phyloP scores from a whole-genome alignment of 2,113 vertebrate genomes.

The Naja naja region DNA sequence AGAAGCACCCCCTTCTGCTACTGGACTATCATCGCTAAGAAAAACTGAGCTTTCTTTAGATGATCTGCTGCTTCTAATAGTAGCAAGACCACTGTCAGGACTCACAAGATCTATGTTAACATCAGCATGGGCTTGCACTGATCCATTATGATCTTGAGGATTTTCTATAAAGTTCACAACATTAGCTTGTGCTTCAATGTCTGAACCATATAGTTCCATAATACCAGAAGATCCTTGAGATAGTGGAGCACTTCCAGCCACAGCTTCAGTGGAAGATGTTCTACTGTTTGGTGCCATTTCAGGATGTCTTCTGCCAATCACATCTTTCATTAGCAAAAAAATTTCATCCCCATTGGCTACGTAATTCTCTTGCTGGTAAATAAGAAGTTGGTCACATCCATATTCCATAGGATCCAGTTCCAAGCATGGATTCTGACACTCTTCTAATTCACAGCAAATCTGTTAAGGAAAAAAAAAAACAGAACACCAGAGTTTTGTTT shows the following conservation, averaged over 20 bases:
- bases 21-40: slow-evolving; percentile 91
- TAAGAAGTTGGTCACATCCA: slow-evolving; percentile 76
- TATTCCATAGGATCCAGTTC: slow-evolving; percentile 78
- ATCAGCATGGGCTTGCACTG: slow-evolving; percentile 74
- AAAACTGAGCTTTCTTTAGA: slow-evolving; percentile 95
- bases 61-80: slow-evolving; percentile 90
- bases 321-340: slow-evolving; percentile 79
- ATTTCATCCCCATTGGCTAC: slow-evolving; percentile 78
- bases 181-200: slow-evolving; percentile 78
- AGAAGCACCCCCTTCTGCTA: slow-evolving; percentile 75
- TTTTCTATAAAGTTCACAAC: slow-evolving; percentile 78
- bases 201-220: slow-evolving; percentile 87
- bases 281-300: slow-evolving; percentile 84
- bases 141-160: slow-evolving; percentile 71
- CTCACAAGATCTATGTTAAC: slow-evolving; percentile 84
- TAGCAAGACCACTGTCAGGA: slow-evolving; percentile 90
- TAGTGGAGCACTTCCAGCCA: slow-evolving; percentile 90
- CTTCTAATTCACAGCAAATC: slow-evolving; percentile 89
- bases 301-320: slow-evolving; percentile 77
- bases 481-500: background rate
- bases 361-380: slow-evolving; percentile 78
- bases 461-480: slow-evolving; percentile 49
- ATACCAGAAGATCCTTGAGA: slow-evolving; percentile 94
- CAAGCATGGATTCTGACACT: slow-evolving; percentile 79
- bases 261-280: slow-evolving; percentile 92